A percentile compares a stretch with the other conserved stretches of the same genome.
These are phyloP conservation scores for Oreamnos americanus DNA, from an alignment of 2,113 vertebrate species.

Conservation along the genomic window DNA sequence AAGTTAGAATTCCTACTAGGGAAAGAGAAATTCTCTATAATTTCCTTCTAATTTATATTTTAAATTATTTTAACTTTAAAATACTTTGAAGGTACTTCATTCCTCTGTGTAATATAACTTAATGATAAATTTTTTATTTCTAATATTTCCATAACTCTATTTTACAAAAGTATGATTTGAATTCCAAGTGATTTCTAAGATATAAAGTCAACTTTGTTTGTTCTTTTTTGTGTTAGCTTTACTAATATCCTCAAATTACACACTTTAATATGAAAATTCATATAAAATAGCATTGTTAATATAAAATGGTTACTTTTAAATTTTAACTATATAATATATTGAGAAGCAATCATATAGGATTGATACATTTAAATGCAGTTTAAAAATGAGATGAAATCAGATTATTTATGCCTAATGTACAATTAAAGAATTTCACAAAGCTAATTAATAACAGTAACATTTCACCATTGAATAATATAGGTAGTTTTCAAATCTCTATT, in stretches of 20 bases:
- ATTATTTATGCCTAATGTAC: not conserved
- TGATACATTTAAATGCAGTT: not conserved
- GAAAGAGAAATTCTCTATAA: conserved; percentile 39
- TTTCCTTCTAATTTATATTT: conserved; percentile 58
- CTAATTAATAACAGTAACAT: not conserved
- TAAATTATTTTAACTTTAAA: conserved; percentile 51
- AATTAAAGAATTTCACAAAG: not conserved
- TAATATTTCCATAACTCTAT: conserved; percentile 42
- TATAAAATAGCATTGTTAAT: not conserved
- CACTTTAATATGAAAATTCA: not conserved
- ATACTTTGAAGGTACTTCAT: conserved; percentile 40
- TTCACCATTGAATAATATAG: not conserved
- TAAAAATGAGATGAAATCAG: not conserved
- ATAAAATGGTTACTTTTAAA: not conserved
- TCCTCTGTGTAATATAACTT: conserved; percentile 30
- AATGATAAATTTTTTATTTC: conserved; percentile 52
- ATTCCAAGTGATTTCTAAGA: conserved; percentile 28
- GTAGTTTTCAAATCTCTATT: not conserved
- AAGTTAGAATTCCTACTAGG: not conserved
- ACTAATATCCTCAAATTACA: not conserved
- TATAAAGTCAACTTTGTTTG: not conserved
- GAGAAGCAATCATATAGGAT: not conserved
- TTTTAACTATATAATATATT: not conserved
- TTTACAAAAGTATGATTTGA: not conserved
- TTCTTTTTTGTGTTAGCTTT: not conserved